Conservation (phyloP, 2,797 vertebrate species). For the Pseudomugil tenellus region DNA sequence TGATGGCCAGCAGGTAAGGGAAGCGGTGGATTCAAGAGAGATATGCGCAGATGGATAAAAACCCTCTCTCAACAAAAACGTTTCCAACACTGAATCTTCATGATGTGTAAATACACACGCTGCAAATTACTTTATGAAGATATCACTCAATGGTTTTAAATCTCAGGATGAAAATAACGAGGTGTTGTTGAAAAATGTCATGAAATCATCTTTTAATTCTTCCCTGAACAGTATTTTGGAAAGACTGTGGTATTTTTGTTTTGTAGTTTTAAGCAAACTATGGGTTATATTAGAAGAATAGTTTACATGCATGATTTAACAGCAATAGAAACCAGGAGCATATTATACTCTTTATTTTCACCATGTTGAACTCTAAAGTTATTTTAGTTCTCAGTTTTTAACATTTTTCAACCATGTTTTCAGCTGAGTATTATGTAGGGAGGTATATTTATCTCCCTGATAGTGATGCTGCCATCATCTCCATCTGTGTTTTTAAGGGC, state of each 20-base stretch:
- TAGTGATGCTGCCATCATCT: slow-evolving; percentile 23
- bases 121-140: slow-evolving; percentile 66
- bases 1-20: slow-evolving; percentile 51
- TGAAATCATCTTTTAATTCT: slow-evolving; percentile 77
- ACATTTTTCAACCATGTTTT: slow-evolving; percentile 15
- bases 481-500: slow-evolving; percentile 17
- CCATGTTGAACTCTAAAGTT: slow-evolving; percentile 26
- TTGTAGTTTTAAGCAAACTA: slow-evolving; percentile 69
- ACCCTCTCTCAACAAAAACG: slow-evolving; percentile 33
- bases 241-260: slow-evolving; percentile 78
- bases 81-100: slow-evolving; percentile 46
- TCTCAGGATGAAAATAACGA: slow-evolving; percentile 85
- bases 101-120: slow-evolving; percentile 28
- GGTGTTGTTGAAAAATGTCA: slow-evolving; percentile 69
- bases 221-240: slow-evolving; percentile 74
- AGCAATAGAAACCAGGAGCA: slow-evolving; percentile 73
- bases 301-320: slow-evolving; percentile 78
- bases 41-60: slow-evolving; percentile 32
- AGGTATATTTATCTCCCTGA: slow-evolving; percentile 29
- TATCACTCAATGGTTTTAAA: slow-evolving; percentile 71
- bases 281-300: slow-evolving; percentile 71
- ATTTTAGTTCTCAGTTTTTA: slow-evolving; percentile 29
- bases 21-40: slow-evolving; percentile 29
- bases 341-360: slow-evolving; percentile 48
- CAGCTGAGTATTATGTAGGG: slow-evolving; percentile 10